Conservation (phyloP, 2,113 vertebrate genomes). For the Cynocephalus volans region DNA sequence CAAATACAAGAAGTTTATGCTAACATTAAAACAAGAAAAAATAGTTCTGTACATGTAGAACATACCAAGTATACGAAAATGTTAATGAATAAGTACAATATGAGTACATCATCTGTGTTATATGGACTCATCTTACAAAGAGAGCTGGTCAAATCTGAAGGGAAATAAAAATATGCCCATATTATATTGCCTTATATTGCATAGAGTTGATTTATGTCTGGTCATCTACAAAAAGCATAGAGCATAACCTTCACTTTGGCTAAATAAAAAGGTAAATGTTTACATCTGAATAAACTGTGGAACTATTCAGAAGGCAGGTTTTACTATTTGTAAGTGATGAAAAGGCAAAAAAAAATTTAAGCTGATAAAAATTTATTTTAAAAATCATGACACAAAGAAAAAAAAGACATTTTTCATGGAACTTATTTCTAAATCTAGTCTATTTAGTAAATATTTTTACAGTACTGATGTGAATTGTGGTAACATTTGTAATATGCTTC, state of each 20-base stretch:
- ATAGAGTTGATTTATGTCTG: neutral
- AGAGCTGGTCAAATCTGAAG: neutral
- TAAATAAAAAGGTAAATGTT: neutral
- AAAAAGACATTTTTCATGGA: neutral
- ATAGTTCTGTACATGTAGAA: neutral
- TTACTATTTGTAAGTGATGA: conserved; percentile 48
- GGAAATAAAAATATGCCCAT: neutral
- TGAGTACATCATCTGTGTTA: neutral
- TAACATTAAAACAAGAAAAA: neutral
- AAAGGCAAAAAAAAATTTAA: neutral
- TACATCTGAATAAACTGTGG: neutral
- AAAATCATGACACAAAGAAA: neutral
- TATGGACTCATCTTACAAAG: neutral
- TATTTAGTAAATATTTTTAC: neutral
- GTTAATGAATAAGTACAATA: neutral
- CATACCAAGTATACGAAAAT: neutral
- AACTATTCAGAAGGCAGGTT: neutral
- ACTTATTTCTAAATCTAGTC: neutral
- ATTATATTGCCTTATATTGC: neutral
- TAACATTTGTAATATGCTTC: neutral
- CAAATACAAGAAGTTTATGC: neutral
- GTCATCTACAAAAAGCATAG: neutral
- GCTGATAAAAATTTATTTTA: neutral
- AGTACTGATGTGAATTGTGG: neutral
- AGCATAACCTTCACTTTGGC: neutral